phyloP scores from a whole-genome alignment of 53 echinoderm and acorn worm species.

The Echinarachnius parma region DNA sequence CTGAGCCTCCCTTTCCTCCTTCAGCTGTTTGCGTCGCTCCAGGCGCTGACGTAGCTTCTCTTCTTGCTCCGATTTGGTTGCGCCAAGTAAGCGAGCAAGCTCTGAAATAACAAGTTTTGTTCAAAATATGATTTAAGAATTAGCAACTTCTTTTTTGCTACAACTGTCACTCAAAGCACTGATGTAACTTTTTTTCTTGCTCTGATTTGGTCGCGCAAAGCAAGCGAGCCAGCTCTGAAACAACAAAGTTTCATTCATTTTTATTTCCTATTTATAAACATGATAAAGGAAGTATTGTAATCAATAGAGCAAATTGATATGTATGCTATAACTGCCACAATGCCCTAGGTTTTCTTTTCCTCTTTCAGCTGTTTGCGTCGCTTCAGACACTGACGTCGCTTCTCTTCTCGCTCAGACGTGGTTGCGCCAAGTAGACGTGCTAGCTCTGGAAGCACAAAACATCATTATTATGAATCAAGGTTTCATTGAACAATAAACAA shows the following conservation, averaged over 20 bases:
- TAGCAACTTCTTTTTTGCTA: too few species aligned
- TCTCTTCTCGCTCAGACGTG: constrained; percentile 68
- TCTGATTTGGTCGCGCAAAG: constrained; percentile 70
- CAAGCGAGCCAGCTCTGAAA: constrained; percentile 67
- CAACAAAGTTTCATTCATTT: background rate
- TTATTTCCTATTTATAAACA: too few species aligned
- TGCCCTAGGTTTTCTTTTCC: constrained; percentile 66
- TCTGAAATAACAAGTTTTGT: constrained; percentile 35
- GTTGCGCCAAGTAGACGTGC: constrained; percentile 73
- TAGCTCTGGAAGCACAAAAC: constrained; percentile 52
- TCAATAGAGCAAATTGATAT: too few species aligned
- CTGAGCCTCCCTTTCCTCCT: constrained; percentile 67
- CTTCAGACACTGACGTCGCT: constrained; percentile 60
- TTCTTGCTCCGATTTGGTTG: constrained; percentile 66
- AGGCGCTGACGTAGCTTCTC: constrained; percentile 67
- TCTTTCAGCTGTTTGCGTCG: constrained; percentile 62
- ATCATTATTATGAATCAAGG: background rate
- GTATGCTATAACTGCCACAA: too few species aligned
- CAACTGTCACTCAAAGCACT: constrained; percentile 58
- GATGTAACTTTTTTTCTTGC: constrained; percentile 70
- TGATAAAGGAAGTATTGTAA: too few species aligned
- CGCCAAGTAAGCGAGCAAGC: constrained; percentile 71
- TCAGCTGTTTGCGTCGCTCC: constrained; percentile 61
- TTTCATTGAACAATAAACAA: too few species aligned
- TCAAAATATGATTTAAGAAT: background rate